Percentiles rank a stretch among this genome's conserved stretches.
phyloP scores from a whole-genome alignment of 1,140 invertebrate species.

The Drosophila obscura region DNA sequence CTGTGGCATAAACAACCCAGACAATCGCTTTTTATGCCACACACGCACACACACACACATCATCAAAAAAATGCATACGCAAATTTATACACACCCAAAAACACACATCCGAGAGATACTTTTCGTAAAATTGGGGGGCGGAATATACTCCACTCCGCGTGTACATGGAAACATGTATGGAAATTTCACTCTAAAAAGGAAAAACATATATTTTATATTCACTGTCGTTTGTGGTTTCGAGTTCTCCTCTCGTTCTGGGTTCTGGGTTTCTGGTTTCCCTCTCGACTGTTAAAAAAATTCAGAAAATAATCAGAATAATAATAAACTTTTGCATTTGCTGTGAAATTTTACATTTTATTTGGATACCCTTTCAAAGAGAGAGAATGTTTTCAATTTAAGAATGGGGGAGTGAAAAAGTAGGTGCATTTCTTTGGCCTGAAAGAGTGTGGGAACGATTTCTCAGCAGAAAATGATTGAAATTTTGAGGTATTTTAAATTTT shows the following conservation, averaged over 20 bases:
- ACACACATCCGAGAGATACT: slow-evolving; percentile 6
- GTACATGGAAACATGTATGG: slow-evolving; percentile 53
- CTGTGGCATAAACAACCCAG: slow-evolving; percentile 59
- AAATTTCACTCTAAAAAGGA: slow-evolving; percentile 70
- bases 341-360: slow-evolving; percentile 45
- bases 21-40: slow-evolving; percentile 41
- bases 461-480: too few species aligned
- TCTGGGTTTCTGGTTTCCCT: slow-evolving; percentile 11
- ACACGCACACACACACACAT: slow-evolving; percentile 15
- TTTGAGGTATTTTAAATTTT: too few species aligned
- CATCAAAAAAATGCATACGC: slow-evolving; percentile 73
- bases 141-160: slow-evolving; percentile 29
- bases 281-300: slow-evolving; percentile 15
- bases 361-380: slow-evolving; percentile 35
- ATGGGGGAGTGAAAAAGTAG: too few species aligned
- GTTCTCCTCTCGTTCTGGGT: slow-evolving; percentile 31
- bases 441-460: too few species aligned
- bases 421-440: too few species aligned
- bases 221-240: slow-evolving; percentile 70
- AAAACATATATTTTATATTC: slow-evolving; percentile 78
- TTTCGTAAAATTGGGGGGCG: background rate
- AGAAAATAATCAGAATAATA: slow-evolving; percentile 38
- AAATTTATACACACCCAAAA: slow-evolving; percentile 69
- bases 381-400: background rate
- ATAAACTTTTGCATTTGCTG: slow-evolving; percentile 61